Evolutionary conservation across 1,140 invertebrate species (phyloP).

Genomic region (Papilio polytes): DNA sequence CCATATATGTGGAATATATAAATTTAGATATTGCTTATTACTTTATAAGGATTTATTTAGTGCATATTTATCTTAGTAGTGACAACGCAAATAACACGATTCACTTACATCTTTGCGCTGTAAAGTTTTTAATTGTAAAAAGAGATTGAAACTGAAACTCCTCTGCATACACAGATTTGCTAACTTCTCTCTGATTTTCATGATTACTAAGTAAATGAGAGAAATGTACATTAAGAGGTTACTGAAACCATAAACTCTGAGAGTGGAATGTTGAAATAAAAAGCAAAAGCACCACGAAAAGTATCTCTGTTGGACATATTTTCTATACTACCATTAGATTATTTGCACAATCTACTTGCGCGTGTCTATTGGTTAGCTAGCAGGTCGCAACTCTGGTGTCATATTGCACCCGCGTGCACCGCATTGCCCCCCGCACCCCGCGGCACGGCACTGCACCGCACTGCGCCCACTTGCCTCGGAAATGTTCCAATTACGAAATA

Average conservation of each 20-base stretch:
- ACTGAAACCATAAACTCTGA: background rate
- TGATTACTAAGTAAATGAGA: no score
- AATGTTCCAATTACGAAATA: conserved; percentile 32
- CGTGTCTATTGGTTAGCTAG: conserved; percentile 9
- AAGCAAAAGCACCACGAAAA: no score
- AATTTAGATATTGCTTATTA: no score
- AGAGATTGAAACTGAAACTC: no score
- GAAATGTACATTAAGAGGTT: background rate
- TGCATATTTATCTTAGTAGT: no score
- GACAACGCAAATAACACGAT: no score
- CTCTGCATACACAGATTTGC: no score
- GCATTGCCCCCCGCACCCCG: background rate
- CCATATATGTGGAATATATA: background rate
- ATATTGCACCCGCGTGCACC: conserved; percentile 19
- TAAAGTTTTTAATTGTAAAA: no score
- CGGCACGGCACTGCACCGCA: background rate
- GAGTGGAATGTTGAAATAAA: background rate
- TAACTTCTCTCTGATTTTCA: no score
- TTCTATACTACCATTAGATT: background rate
- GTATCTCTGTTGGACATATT: no score
- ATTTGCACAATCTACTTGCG: background rate
- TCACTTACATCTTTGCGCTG: no score
- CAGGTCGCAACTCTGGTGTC: background rate
- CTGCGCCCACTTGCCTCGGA: conserved; percentile 30
- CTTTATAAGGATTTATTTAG: no score